Evolutionary conservation across 1,140 invertebrate species (phyloP).

Genomic region (Matsumurasca onukii): DNA sequence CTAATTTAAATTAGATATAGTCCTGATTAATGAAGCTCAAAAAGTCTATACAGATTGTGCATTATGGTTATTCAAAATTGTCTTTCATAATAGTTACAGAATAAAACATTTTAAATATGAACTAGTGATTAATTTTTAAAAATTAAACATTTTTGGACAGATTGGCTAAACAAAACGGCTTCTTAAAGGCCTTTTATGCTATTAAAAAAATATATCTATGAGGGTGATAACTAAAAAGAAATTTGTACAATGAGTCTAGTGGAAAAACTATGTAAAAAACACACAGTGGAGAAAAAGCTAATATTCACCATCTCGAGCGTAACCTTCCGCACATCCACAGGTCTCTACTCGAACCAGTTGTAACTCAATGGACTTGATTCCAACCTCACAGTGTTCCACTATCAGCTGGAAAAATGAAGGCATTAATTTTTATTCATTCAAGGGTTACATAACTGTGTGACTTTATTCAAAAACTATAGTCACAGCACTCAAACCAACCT

Average conservation of each 20-base stretch:
- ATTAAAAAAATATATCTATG: too few species aligned
- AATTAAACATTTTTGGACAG: too few species aligned
- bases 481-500: not conserved
- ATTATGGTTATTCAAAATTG: slow-evolving; percentile 1
- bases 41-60: not conserved
- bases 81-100: too few species aligned
- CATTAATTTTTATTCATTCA: slow-evolving; percentile 23
- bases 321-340: slow-evolving; percentile 93
- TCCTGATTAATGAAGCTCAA: not conserved
- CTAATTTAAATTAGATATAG: slow-evolving; percentile 16
- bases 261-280: too few species aligned
- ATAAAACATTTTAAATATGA: too few species aligned
- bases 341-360: slow-evolving; percentile 95
- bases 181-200: too few species aligned
- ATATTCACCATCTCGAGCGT: slow-evolving; percentile 91
- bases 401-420: slow-evolving; percentile 55
- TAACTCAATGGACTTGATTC: slow-evolving; percentile 91
- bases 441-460: not conserved
- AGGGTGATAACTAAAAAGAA: too few species aligned
- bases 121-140: too few species aligned
- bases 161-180: too few species aligned
- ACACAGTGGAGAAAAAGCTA: too few species aligned
- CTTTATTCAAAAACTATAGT: not conserved
- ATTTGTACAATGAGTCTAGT: too few species aligned
- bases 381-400: slow-evolving; percentile 72